These are phyloP conservation scores for Ivindomyrus marchei DNA, from an alignment of 2,113 vertebrate genomes.

Conservation along the genomic window DNA sequence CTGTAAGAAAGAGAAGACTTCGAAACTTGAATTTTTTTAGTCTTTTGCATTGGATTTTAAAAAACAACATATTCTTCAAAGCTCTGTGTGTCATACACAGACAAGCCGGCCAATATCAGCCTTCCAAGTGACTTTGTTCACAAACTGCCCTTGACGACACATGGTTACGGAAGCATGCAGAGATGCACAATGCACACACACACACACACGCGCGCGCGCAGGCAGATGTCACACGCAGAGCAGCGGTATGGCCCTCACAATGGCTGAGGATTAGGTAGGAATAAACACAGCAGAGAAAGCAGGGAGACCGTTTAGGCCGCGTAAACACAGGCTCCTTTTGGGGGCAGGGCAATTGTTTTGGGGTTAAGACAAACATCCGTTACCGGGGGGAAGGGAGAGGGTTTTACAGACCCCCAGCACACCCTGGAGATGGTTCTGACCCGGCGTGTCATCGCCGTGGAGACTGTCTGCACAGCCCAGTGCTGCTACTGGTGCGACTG, in stretches of 20 bases:
- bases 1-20: background rate
- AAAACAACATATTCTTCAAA: background rate
- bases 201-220: slow-evolving; percentile 9
- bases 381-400: slow-evolving; percentile 28
- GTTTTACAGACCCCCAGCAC: slow-evolving; percentile 7
- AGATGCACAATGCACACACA: background rate
- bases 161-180: background rate
- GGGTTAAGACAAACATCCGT: slow-evolving; percentile 57
- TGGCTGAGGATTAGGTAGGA: slow-evolving; percentile 44
- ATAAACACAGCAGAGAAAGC: slow-evolving; percentile 38
- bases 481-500: slow-evolving; percentile 47
- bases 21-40: background rate
- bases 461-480: slow-evolving; percentile 32
- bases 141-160: background rate
- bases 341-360: slow-evolving; percentile 53
- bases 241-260: slow-evolving; percentile 58
- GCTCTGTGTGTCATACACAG: background rate
- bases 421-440: slow-evolving; percentile 22
- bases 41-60: background rate
- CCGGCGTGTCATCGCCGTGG: slow-evolving; percentile 21
- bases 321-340: slow-evolving; percentile 45
- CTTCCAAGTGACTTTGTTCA: background rate
- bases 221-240: slow-evolving; percentile 78
- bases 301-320: slow-evolving; percentile 50
- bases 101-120: background rate